These are phyloP conservation scores for Toxotes lorentzi DNA, from an alignment of 2,797 vertebrate genomes.

Conservation along the genomic window DNA sequence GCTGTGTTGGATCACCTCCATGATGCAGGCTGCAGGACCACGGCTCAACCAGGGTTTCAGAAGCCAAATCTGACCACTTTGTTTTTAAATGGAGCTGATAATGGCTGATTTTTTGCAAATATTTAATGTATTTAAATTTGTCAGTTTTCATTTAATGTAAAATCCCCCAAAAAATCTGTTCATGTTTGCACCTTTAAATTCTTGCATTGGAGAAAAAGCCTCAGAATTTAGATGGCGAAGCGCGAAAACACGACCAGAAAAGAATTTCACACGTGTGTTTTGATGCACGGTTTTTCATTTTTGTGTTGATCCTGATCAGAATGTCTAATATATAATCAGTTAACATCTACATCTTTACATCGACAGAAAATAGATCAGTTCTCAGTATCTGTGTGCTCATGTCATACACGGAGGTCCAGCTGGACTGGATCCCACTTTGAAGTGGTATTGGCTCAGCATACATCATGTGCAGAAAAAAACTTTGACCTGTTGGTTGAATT, in stretches of 20 bases:
- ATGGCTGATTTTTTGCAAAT: constrained; percentile 23
- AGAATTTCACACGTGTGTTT: background rate
- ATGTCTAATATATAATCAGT: background rate
- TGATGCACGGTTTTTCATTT: too few relatives aligned
- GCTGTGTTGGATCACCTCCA: constrained; percentile 57
- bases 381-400: background rate
- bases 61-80: constrained; percentile 39
- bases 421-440: too few relatives aligned
- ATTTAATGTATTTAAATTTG: background rate
- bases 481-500: too few relatives aligned
- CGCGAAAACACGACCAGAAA: background rate
- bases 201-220: background rate
- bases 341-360: background rate
- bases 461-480: too few relatives aligned
- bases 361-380: too few relatives aligned
- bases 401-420: too few relatives aligned
- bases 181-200: background rate
- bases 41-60: constrained; percentile 8
- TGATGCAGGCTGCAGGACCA: constrained; percentile 41
- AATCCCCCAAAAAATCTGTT: background rate
- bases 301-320: too few relatives aligned
- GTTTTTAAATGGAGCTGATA: constrained; percentile 21
- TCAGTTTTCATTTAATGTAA: constrained; percentile 1
- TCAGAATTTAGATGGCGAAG: background rate
- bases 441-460: too few relatives aligned